Percentiles rank a stretch among this genome's conserved stretches.
Evolutionary conservation across 30 jellyfish, hydroid and myxozoan genomes (phyloP).

Genomic region (Pelagia noctiluca): DNA sequence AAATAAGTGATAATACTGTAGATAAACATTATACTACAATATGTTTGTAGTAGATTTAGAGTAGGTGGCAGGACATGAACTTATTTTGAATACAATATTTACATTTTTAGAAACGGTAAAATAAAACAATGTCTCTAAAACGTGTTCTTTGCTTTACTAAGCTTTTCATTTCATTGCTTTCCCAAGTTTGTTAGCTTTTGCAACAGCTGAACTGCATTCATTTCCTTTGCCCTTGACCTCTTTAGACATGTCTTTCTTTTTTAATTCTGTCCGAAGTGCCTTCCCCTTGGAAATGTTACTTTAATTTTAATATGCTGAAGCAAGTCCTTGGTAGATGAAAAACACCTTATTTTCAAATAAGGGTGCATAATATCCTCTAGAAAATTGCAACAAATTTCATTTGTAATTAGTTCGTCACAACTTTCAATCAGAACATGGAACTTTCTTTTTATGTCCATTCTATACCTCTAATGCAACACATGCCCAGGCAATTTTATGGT

Average conservation of each 20-base stretch:
- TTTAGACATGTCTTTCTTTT: slow-evolving; percentile 22
- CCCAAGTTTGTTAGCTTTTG: not conserved
- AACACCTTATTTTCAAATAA: slow-evolving; percentile 44
- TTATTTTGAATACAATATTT: not conserved
- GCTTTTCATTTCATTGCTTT: slow-evolving; percentile 21
- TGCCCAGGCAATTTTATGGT: slow-evolving; percentile 54
- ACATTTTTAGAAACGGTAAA: slow-evolving; percentile 24
- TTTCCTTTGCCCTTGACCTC: slow-evolving; percentile 3
- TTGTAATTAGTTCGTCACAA: slow-evolving; percentile 42
- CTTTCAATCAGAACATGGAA: slow-evolving; percentile 63
- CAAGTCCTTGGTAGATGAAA: slow-evolving; percentile 50
- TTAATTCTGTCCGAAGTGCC: slow-evolving; percentile 54
- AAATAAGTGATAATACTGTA: not conserved
- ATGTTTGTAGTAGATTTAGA: not conserved
- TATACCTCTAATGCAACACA: slow-evolving; percentile 33
- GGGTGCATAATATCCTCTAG: slow-evolving; percentile 53
- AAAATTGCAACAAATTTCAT: slow-evolving; percentile 39
- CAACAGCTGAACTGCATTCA: not conserved
- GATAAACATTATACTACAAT: too few species aligned
- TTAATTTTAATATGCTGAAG: slow-evolving; percentile 49
- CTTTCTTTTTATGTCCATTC: slow-evolving; percentile 48
- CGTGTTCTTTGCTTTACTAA: slow-evolving; percentile 28
- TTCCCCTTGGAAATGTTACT: slow-evolving; percentile 41
- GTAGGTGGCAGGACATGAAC: slow-evolving; percentile 32
- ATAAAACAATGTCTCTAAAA: slow-evolving; percentile 33